phyloP scores from a whole-genome alignment of 2,797 vertebrate species.

The Emys orbicularis region DNA sequence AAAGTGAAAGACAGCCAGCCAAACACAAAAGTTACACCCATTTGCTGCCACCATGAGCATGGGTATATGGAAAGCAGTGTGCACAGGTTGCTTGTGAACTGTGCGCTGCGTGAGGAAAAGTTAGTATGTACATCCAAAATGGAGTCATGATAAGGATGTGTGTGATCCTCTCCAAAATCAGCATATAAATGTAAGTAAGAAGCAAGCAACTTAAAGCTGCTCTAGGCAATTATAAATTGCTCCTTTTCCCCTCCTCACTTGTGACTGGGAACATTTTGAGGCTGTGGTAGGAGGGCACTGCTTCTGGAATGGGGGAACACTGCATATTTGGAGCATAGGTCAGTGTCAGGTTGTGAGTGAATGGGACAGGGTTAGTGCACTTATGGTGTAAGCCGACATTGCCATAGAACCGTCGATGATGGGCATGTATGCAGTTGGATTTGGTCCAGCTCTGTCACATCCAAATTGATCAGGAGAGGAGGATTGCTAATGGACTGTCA shows the following conservation, averaged over 20 bases:
- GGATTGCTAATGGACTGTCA: not conserved
- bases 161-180: not conserved
- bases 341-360: not conserved
- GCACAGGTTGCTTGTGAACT: not conserved
- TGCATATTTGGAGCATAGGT: not conserved
- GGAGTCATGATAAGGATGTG: not conserved
- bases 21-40: not conserved
- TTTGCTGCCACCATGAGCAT: not conserved
- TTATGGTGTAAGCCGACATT: not conserved
- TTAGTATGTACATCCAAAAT: not conserved
- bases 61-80: not conserved
- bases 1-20: no score
- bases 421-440: not conserved
- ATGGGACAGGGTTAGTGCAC: not conserved
- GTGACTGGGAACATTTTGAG: not conserved
- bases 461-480: not conserved
- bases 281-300: not conserved
- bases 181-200: not conserved
- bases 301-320: accelerated
- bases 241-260: not conserved
- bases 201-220: not conserved
- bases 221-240: not conserved
- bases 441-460: not conserved
- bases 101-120: not conserved
- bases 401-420: not conserved